Evolutionary conservation across 2,888 invertebrate genomes (phyloP), one percentile per base, ranked within the genome.

Genomic region (Drosophila flavopinicola): DNA sequence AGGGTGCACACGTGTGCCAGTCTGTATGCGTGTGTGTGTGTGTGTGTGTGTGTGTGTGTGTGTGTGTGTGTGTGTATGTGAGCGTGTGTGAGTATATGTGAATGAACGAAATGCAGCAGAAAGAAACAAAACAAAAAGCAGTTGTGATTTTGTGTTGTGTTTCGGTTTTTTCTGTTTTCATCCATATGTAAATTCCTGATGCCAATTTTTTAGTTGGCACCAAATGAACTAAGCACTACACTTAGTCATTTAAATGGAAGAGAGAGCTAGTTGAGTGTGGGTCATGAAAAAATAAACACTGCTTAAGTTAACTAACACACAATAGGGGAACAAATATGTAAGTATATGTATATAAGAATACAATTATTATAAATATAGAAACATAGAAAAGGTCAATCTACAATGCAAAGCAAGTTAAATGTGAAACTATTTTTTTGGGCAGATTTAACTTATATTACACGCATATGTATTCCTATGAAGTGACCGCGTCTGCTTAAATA

Each of bases 111-210:
- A 30, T 44, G 56, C 53, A 58, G 6, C 33, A 20, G 20, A 20
- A n/a, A 49, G 38, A 51, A 48, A 65, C 42, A 69, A 20, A 45
- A 42, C 54, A 57, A 74, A 60, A 47, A 58, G 47, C 58, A 52
- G 23, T 48, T 35, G 33, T 15, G 52, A 37, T 35, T 60, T 47
- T 38, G 15, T 27, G 24, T 17, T 17, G 23, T 15, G 5, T 27
- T 6, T 6, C 27, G 6, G 10, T 49, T 10, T 49, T 45, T 42
- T 37, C 29, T 37, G 17, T 35, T 52, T 47, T 41, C 48, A 49
- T 65, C 69, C 39, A 53, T 58, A 66, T 65, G 60, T 33, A 51
- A 71, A 67, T 66, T 61, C 24, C 17, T 27, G 32, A 29, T 37
- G 65, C 35, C 57, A 68, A 65, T 41, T 71, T 51, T 39, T 52